These are phyloP conservation scores for Pollachius pollachius DNA, from an alignment of 2,113 vertebrate species.

Conservation along the genomic window DNA sequence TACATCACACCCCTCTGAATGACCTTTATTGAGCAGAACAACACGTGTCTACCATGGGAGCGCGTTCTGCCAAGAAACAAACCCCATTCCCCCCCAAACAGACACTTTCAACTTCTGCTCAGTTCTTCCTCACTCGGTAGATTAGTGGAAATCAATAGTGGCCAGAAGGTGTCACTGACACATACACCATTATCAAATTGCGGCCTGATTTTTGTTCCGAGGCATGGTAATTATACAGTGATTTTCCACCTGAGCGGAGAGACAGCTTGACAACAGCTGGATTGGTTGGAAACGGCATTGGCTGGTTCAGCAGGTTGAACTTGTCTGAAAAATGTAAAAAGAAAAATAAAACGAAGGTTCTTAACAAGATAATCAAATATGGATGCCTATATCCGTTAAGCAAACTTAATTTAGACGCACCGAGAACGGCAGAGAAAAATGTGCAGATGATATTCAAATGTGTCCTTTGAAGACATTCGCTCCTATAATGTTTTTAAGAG, in stretches of 20 bases:
- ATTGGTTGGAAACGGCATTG: not conserved
- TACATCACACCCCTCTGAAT: not conserved
- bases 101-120: not conserved
- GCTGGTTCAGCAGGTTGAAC: not conserved
- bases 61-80: not conserved
- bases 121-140: not conserved
- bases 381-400: too few relatives aligned
- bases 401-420: too few relatives aligned
- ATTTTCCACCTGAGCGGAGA: slow-evolving; percentile 7
- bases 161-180: not conserved
- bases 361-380: too few relatives aligned
- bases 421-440: too few relatives aligned
- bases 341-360: too few relatives aligned
- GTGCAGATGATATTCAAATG: too few relatives aligned
- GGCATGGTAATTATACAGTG: slow-evolving; percentile 4
- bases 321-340: not conserved
- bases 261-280: slow-evolving; percentile 7
- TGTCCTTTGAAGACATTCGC: too few relatives aligned
- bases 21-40: too few relatives aligned
- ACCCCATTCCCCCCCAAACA: not conserved
- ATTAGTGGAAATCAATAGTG: slow-evolving; percentile 9
- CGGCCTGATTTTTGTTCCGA: not conserved
- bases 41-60: not conserved
- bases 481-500: too few relatives aligned
- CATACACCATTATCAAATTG: not conserved